A percentile compares a stretch with the other conserved stretches of the same genome.
These are phyloP conservation scores for Papilio elwesi DNA, from an alignment of 2,888 invertebrate genomes.

Conservation along the genomic window DNA sequence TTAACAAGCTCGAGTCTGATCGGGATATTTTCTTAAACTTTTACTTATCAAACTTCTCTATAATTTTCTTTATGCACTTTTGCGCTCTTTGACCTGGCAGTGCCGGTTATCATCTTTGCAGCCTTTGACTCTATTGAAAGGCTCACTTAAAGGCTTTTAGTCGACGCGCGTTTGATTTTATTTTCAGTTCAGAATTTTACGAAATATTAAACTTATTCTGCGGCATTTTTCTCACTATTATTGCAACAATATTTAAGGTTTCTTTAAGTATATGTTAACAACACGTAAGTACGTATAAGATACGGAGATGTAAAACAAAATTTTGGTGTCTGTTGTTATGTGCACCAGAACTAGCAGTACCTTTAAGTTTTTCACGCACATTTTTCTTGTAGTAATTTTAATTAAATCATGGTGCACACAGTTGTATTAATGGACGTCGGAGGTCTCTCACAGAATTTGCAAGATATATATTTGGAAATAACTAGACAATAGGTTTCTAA, in stretches of 20 bases:
- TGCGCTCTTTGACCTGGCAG: slow-evolving; percentile 21
- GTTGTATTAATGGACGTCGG: no score
- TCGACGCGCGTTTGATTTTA: slow-evolving; percentile 28
- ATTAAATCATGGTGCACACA: no score
- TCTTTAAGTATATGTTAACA: no score
- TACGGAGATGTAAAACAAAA: no score
- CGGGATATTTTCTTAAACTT: slow-evolving; percentile 25
- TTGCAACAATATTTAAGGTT: background rate
- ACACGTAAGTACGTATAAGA: no score
- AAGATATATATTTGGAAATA: no score
- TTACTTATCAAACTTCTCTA: slow-evolving; percentile 15
- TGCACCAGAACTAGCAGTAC: no score
- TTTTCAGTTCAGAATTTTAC: slow-evolving; percentile 27
- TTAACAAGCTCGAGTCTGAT: slow-evolving; percentile 1
- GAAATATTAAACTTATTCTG: slow-evolving; percentile 4
- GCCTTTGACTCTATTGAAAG: slow-evolving; percentile 36
- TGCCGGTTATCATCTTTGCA: slow-evolving; percentile 30
- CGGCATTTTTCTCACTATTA: background rate
- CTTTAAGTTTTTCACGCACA: no score
- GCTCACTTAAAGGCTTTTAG: slow-evolving; percentile 35
- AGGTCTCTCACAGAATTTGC: no score
- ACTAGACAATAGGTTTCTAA: background rate
- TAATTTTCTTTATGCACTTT: slow-evolving; percentile 23
- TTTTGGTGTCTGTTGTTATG: no score
- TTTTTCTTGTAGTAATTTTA: no score